A percentile compares a stretch with the other conserved stretches of the same genome.
Evolutionary conservation across 35 echinoderm and acorn worm species (phyloP).

Genomic region (Ophioderma brevispina): DNA sequence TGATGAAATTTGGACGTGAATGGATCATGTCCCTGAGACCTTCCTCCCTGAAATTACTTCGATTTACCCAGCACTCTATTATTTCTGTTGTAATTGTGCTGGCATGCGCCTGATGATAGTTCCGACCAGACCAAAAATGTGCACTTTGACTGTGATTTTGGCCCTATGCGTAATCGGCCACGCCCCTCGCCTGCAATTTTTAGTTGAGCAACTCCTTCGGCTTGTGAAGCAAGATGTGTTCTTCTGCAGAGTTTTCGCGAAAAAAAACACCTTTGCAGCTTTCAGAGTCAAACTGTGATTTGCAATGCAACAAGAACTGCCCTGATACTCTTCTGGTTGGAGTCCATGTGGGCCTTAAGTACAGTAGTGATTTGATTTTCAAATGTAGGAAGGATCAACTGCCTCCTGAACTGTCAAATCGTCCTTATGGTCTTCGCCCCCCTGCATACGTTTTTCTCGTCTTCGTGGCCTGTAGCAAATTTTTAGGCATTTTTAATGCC

Average conservation of each 20-base stretch:
- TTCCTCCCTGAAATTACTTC: conserved; percentile 11
- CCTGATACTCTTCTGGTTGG: conserved; percentile 44
- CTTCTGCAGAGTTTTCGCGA: conserved; percentile 32
- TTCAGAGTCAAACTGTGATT: conserved; percentile 33
- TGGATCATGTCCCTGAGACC: neutral
- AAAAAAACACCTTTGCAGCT: conserved; percentile 15
- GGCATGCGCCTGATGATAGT: neutral
- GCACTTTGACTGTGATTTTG: conserved; percentile 16
- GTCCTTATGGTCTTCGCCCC: no score
- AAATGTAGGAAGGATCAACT: no score
- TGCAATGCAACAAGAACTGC: conserved; percentile 34
- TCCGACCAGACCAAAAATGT: no score
- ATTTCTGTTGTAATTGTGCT: neutral
- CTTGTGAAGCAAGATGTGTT: conserved; percentile 15
- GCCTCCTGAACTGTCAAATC: no score
- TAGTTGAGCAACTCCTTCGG: conserved; percentile 7
- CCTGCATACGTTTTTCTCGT: no score
- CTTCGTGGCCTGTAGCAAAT: no score
- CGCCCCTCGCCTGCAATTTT: conserved; percentile 14
- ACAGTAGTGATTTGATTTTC: conserved; percentile 15
- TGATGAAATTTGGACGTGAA: neutral
- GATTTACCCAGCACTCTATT: neutral
- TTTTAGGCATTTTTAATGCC: no score
- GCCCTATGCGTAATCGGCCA: neutral
- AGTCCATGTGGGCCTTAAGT: neutral